phyloP scores from a whole-genome alignment of 1,140 invertebrate species.

The Cherax quadricarinatus region DNA sequence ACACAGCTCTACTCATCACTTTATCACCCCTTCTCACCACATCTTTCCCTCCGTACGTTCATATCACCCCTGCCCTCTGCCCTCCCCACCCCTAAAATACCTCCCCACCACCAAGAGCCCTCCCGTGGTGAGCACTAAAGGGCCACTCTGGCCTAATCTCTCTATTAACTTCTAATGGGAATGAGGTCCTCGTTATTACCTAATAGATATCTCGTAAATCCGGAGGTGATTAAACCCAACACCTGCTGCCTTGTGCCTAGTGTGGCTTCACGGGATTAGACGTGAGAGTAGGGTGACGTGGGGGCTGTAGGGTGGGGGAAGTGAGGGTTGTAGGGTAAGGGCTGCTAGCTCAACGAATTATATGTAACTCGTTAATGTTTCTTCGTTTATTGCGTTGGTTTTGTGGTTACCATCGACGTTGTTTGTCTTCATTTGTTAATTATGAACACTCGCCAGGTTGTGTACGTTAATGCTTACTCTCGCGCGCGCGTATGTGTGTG shows the following conservation, averaged over 20 bases:
- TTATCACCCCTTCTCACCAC: too few species aligned
- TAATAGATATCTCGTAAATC: conserved; percentile 11
- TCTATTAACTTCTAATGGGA: conserved; percentile 13
- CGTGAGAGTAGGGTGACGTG: not conserved
- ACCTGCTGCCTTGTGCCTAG: too few species aligned
- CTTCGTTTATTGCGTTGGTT: too few species aligned
- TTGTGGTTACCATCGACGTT: too few species aligned
- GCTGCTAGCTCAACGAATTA: not conserved
- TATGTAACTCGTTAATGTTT: too few species aligned
- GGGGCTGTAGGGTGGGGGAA: too few species aligned
- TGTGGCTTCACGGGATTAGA: not conserved
- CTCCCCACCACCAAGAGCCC: not conserved
- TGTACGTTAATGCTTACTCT: not conserved
- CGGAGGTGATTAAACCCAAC: not conserved
- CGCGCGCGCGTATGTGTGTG: too few species aligned
- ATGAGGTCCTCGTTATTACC: not conserved
- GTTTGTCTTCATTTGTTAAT: too few species aligned
- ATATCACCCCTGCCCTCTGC: too few species aligned
- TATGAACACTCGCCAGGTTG: not conserved
- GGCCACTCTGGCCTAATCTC: not conserved
- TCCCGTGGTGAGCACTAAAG: not conserved
- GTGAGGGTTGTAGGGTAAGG: not conserved
- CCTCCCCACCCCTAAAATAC: too few species aligned
- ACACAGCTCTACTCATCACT: too few species aligned
- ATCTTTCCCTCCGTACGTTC: too few species aligned